Evolutionary conservation across 1,140 invertebrate species (phyloP).

Genomic region (Eulimnadia texana): DNA sequence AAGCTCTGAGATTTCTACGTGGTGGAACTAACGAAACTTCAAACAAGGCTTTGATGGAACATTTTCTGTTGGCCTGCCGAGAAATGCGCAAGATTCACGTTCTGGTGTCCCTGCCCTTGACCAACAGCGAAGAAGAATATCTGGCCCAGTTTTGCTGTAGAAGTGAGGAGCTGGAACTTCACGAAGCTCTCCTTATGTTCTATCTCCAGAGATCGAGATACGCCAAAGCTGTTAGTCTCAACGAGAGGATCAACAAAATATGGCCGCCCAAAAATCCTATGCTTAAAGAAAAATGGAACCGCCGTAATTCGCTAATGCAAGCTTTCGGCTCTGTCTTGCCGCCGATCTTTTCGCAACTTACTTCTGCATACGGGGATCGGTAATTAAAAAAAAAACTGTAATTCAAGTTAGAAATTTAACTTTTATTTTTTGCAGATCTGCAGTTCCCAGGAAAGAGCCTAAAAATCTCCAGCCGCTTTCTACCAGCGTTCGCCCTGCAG

Average conservation of each 20-base stretch:
- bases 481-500: constrained; percentile 24
- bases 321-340: constrained; percentile 17
- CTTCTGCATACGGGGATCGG: no score
- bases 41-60: constrained; percentile 29
- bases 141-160: constrained; percentile 37
- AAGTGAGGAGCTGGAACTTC: constrained; percentile 31
- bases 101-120: constrained; percentile 39
- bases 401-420: no score
- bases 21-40: constrained; percentile 27
- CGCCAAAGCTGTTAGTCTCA: constrained; percentile 2
- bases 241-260: constrained; percentile 2
- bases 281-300: constrained; percentile 1
- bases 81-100: constrained; percentile 34
- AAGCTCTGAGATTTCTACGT: constrained; percentile 40
- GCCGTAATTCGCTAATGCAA: constrained; percentile 14
- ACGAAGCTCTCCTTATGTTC: constrained; percentile 34
- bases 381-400: no score
- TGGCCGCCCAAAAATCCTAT: constrained; percentile 5
- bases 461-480: constrained; percentile 28
- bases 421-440: background rate
- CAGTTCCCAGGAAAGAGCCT: constrained; percentile 20
- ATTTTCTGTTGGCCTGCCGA: constrained; percentile 33
- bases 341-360: constrained; percentile 16
- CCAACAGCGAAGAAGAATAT: constrained; percentile 36
- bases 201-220: constrained; percentile 30